Percentiles rank a stretch among this genome's conserved stretches.
These are phyloP conservation scores for Melanargia galathea DNA, from an alignment of 2,888 invertebrate species.

Conservation along the genomic window DNA sequence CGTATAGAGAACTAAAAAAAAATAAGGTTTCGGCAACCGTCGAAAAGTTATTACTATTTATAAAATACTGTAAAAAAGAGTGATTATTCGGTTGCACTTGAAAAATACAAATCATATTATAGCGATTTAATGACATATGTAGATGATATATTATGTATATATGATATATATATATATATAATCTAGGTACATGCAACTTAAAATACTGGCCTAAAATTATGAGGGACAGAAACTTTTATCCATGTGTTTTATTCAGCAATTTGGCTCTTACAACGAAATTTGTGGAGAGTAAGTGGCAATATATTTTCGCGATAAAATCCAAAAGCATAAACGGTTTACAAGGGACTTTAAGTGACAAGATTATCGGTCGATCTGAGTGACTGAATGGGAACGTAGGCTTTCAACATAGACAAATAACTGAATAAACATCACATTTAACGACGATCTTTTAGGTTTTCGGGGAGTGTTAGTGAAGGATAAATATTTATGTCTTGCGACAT, in stretches of 20 bases:
- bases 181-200: no score
- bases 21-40: no score
- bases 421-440: conserved; percentile 29
- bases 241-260: neutral
- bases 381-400: conserved; percentile 26
- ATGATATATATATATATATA: no score
- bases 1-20: no score
- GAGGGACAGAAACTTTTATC: neutral
- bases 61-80: no score
- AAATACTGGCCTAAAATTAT: neutral
- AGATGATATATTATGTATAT: no score
- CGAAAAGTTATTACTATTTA: no score
- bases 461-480: conserved; percentile 5
- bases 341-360: conserved; percentile 29
- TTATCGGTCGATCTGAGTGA: conserved; percentile 31
- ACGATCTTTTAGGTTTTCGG: conserved; percentile 1
- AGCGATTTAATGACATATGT: no score
- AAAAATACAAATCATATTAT: no score
- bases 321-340: conserved; percentile 28
- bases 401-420: conserved; percentile 30
- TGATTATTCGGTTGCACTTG: no score
- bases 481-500: neutral
- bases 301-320: conserved; percentile 25
- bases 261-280: conserved; percentile 11
- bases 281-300: conserved; percentile 19